Percentiles rank a stretch among this genome's conserved stretches.
Evolutionary conservation across 2,113 vertebrate species (phyloP).

Genomic region (Scomber japonicus): DNA sequence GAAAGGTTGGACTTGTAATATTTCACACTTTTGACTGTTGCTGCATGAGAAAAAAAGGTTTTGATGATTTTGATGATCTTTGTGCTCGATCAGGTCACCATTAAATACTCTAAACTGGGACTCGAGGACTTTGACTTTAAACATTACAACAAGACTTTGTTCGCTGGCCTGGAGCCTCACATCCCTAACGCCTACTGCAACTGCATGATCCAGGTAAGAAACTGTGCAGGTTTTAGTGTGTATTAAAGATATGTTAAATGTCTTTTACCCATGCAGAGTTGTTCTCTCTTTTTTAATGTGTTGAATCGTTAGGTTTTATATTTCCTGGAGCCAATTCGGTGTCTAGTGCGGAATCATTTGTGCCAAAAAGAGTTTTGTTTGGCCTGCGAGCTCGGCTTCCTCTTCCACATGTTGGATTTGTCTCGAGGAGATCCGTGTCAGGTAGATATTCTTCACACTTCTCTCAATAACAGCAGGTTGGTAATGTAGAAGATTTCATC

Average conservation of each 20-base stretch:
- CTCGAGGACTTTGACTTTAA: conserved; percentile 99
- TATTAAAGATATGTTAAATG: neutral
- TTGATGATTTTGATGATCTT: neutral
- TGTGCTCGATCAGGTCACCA: conserved; percentile 90
- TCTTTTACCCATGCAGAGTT: neutral
- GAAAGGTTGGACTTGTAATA: conserved; percentile 87
- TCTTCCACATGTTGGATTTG: conserved; percentile 98
- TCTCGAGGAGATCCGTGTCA: conserved; percentile 97
- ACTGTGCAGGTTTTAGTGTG: neutral
- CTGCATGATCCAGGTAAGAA: conserved; percentile 97
- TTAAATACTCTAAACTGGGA: conserved; percentile 98
- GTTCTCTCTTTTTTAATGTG: neutral
- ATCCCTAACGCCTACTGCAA: conserved; percentile 99
- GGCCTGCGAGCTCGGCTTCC: conserved; percentile 96
- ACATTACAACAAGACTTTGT: conserved; percentile 98
- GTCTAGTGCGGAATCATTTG: conserved; percentile 97
- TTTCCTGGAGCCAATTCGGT: conserved; percentile 95
- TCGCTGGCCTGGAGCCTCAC: conserved; percentile 98
- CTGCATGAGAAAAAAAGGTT: neutral
- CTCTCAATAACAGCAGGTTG: neutral
- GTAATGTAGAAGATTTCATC: neutral
- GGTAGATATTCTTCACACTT: conserved; percentile 72
- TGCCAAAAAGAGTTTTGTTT: conserved; percentile 99
- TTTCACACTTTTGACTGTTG: neutral
- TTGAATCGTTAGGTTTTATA: conserved; percentile 89